Evolutionary conservation across 2,113 vertebrate species (phyloP), one percentile per base, ranked within the genome.

Genomic region (Oncorhynchus masou): DNA sequence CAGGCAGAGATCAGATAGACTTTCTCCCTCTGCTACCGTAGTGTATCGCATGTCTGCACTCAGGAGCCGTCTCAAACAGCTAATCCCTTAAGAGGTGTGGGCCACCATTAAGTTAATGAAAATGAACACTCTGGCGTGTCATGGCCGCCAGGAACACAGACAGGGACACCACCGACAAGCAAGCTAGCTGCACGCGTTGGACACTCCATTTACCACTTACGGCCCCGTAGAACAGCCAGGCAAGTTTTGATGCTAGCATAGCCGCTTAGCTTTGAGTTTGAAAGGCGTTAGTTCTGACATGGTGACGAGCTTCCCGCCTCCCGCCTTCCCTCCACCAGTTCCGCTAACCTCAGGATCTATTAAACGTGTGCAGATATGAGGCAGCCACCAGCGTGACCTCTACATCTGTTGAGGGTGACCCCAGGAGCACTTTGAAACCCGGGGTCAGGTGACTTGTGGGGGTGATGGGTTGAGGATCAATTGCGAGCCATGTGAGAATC

Each of bases 81-180:
- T 93, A 94, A 94, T 92, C 88, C 92, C 93, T 88, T 85, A 93
- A 93, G 92, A 95, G 79, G 79, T 91, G 88, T 92, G 85, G 89
- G 88, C 87, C 86, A 88, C 89, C 89, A 93, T 93, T 83, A 93
- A 92, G 75, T 91, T 94, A 92, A 94, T 94, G 89, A 93, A 96
- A 94, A 95, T 92, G 85, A 94, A 90, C 89, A 87, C 74, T 84
- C 84, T 89, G 39, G 39, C 8, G 87, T 84, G 39, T 11, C 39
- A 45, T 45, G 82, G 93, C 91, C 85, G 71, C 71, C 68, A 88
- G 84, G 78, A 22, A 11, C n/a, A 8, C 25, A 66, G 64, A 25
- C 73, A 45, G 39, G 39, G 39, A 45, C 39, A 45, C 39, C 39
- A 9, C 39, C 8, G 8, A 11, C 39, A 11, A 8, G 39, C 39